These are phyloP conservation scores for Sinella curviseta DNA, from an alignment of 1,140 invertebrate genomes.

Conservation along the genomic window DNA sequence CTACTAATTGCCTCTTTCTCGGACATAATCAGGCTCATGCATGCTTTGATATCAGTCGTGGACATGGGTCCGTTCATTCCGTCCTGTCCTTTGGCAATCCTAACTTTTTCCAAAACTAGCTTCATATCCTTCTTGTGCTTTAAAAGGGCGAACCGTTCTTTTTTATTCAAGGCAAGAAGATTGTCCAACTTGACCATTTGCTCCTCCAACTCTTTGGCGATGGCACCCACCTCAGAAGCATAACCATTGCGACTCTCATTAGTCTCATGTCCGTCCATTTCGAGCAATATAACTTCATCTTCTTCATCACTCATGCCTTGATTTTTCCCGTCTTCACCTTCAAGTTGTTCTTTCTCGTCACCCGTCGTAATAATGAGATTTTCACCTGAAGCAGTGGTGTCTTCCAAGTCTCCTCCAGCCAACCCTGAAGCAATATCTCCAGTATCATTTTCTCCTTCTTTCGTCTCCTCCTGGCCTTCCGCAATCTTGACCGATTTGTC, in stretches of 20 bases:
- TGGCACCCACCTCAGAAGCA: slow-evolving; percentile 36
- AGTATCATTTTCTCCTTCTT: background rate
- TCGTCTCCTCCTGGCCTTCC: too few relatives aligned
- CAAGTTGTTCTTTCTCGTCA: background rate
- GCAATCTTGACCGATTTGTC: too few relatives aligned
- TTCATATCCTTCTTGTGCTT: slow-evolving; percentile 78
- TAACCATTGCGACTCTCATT: background rate
- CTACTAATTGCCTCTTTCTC: background rate
- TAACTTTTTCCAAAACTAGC: slow-evolving; percentile 69
- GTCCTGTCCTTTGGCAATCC: background rate
- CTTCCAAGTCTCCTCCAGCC: background rate
- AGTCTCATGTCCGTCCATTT: background rate
- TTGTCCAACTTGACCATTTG: slow-evolving; percentile 69
- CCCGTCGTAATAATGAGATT: background rate
- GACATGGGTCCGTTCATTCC: background rate
- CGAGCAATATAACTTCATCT: background rate
- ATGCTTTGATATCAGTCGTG: background rate
- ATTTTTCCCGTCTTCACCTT: background rate
- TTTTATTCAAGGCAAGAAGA: slow-evolving; percentile 71
- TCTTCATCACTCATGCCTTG: background rate
- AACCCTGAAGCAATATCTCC: too few relatives aligned
- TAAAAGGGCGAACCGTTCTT: slow-evolving; percentile 79
- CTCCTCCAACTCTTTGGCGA: slow-evolving; percentile 40
- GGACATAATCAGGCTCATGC: background rate
- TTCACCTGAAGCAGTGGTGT: background rate